Conservation (phyloP, 2,888 invertebrate species). For the Nebria salina region DNA sequence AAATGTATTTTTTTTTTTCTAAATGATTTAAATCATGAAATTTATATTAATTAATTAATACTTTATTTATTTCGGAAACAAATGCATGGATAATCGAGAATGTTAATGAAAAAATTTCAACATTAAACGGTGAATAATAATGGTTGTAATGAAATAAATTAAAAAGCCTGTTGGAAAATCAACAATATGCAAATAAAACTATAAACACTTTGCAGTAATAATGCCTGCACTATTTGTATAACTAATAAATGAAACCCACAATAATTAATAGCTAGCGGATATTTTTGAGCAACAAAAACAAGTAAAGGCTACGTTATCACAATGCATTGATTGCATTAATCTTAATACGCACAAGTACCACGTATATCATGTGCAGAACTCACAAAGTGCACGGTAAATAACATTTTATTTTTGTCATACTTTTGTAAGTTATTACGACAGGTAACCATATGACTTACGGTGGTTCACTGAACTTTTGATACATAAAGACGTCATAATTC, state of each 20-base stretch:
- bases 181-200: constrained; percentile 38
- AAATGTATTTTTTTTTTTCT: no score
- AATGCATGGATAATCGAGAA: background rate
- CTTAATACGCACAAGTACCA: constrained; percentile 10
- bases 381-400: constrained; percentile 28
- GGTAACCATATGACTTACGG: constrained; percentile 27
- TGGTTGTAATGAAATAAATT: constrained; percentile 28
- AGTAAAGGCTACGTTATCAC: constrained; percentile 21
- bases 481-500: constrained; percentile 23
- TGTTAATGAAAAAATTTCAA: background rate
- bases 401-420: constrained; percentile 39
- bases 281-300: constrained; percentile 19
- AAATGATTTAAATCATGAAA: no score
- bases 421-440: constrained; percentile 36
- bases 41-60: no score
- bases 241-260: constrained; percentile 12
- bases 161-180: constrained; percentile 41
- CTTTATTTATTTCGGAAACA: background rate
- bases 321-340: constrained; percentile 23
- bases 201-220: constrained; percentile 16
- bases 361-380: constrained; percentile 21
- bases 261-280: constrained; percentile 3
- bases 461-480: constrained; percentile 34
- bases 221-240: constrained; percentile 14
- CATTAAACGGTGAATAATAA: constrained; percentile 20